A percentile compares a stretch with the other conserved stretches of the same genome.
Evolutionary conservation across 1,140 invertebrate species (phyloP).

Genomic region (Drosophila teissieri): DNA sequence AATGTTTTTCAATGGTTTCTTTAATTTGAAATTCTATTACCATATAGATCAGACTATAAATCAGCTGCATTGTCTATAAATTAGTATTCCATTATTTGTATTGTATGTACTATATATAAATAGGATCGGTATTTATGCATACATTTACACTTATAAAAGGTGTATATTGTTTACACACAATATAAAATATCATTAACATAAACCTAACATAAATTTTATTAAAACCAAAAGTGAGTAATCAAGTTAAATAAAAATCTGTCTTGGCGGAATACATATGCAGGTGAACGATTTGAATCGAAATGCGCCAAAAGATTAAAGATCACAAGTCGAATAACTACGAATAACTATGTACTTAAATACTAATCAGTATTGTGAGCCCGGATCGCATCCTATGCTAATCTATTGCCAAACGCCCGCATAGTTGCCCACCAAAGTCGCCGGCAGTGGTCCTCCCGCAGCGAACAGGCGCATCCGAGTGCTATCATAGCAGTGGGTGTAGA

Average conservation of each 20-base stretch:
- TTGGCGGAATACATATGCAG: conserved; percentile 40
- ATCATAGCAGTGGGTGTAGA: conserved; percentile 98
- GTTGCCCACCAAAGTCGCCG: conserved; percentile 94
- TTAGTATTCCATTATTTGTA: conserved; percentile 44
- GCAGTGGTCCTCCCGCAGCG: conserved; percentile 96
- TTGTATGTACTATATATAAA: conserved; percentile 65
- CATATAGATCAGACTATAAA: conserved; percentile 77
- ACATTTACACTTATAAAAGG: conserved; percentile 46
- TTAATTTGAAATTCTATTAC: conserved; percentile 77
- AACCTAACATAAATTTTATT: conserved; percentile 35
- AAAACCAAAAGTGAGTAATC: conserved; percentile 26
- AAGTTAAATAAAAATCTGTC: conserved; percentile 30
- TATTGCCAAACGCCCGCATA: conserved; percentile 89
- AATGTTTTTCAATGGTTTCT: conserved; percentile 52
- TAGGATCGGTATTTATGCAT: conserved; percentile 68
- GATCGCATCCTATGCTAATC: conserved; percentile 30
- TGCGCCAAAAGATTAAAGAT: conserved; percentile 16
- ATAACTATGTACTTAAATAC: conserved; percentile 40
- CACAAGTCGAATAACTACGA: conserved; percentile 36
- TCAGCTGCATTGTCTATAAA: conserved; percentile 55
- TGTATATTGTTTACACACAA: conserved; percentile 48
- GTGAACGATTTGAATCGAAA: conserved; percentile 2
- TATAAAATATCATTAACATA: conserved; percentile 51
- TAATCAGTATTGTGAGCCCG: conserved; percentile 63
- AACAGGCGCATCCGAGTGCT: conserved; percentile 95